phyloP scores from a whole-genome alignment of 2,888 invertebrate genomes.

The Meloe dianella region DNA sequence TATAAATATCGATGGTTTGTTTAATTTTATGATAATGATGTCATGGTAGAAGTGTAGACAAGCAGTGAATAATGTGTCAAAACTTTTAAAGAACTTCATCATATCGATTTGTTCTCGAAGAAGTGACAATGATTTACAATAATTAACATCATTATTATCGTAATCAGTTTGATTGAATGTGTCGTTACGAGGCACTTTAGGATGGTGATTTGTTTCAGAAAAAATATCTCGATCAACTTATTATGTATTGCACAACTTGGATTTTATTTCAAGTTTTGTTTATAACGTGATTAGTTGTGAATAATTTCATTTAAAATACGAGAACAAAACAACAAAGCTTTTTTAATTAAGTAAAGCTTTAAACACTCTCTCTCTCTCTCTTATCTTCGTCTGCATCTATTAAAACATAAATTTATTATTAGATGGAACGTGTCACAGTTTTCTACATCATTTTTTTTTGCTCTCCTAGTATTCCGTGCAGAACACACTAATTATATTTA shows the following conservation, averaged over 20 bases:
- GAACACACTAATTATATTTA: neutral
- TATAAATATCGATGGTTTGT: neutral
- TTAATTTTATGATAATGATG: no score
- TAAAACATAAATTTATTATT: neutral
- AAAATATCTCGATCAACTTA: no score
- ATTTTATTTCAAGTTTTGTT: neutral
- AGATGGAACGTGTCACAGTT: neutral
- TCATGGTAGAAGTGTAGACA: no score
- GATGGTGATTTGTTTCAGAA: no score
- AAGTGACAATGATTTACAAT: no score
- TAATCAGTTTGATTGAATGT: no score
- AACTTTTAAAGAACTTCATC: no score
- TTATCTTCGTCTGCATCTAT: neutral
- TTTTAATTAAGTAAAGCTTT: neutral
- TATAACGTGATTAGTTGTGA: neutral
- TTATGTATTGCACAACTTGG: no score
- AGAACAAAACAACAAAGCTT: neutral
- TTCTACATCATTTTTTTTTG: neutral
- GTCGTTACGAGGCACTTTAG: no score
- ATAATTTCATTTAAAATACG: conserved; percentile 1
- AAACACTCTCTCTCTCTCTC: neutral
- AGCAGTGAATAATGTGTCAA: no score
- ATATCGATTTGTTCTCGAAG: no score
- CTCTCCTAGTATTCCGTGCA: neutral
- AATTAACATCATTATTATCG: no score